phyloP scores from a whole-genome alignment of 2,888 invertebrate genomes.

The Himalopsyche japonica region DNA sequence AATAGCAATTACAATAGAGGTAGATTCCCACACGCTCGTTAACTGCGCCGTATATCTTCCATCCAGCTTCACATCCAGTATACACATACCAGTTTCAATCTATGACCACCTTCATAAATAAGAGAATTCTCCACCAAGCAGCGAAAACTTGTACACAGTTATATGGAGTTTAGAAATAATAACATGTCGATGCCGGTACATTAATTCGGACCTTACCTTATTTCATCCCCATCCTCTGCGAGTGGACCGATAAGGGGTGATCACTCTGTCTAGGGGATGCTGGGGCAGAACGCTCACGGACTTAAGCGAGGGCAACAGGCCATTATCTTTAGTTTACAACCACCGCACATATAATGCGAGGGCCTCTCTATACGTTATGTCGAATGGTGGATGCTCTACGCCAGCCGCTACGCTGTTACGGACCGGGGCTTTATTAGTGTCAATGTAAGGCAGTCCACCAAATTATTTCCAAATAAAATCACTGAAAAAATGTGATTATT shows the following conservation, averaged over 20 bases:
- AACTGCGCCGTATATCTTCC: conserved; percentile 60
- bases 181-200: conserved; percentile 41
- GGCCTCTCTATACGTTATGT: conserved; percentile 36
- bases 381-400: conserved; percentile 33
- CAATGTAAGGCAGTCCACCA: neutral
- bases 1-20: conserved; percentile 62
- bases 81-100: conserved; percentile 47
- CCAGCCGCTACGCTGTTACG: conserved; percentile 9
- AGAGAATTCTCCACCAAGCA: conserved; percentile 20
- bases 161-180: conserved; percentile 38
- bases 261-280: conserved; percentile 4
- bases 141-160: conserved; percentile 19
- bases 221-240: conserved; percentile 26
- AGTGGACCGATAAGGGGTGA: conserved; percentile 15
- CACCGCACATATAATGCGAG: conserved; percentile 38
- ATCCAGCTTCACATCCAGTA: conserved; percentile 45
- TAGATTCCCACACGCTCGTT: conserved; percentile 60
- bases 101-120: conserved; percentile 45
- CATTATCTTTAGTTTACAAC: conserved; percentile 40
- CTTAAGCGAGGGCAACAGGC: conserved; percentile 31
- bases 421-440: conserved; percentile 12
- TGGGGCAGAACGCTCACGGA: conserved; percentile 8
- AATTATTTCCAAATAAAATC: too few relatives aligned
- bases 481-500: too few relatives aligned
- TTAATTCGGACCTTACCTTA: conserved; percentile 40